Evolutionary conservation across 2,797 vertebrate genomes (phyloP).

Genomic region (Acropternis orthonyx): DNA sequence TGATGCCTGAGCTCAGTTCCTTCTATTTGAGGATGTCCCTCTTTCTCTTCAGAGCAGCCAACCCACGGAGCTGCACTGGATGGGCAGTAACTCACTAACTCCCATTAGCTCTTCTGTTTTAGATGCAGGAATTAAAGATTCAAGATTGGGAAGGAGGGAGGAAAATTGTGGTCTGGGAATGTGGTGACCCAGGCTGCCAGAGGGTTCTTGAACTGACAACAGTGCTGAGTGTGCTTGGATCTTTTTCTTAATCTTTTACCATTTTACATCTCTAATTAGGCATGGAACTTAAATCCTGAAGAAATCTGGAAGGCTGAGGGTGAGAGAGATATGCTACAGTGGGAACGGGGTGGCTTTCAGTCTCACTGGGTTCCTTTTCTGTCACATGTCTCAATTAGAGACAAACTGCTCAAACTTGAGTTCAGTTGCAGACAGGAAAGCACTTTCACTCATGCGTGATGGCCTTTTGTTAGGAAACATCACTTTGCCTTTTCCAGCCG

Average conservation of each 20-base stretch:
- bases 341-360: not conserved
- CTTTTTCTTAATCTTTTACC: not conserved
- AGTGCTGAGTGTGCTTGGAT: not conserved
- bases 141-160: not conserved
- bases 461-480: not conserved
- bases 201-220: not conserved
- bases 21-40: not conserved
- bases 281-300: not conserved
- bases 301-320: not conserved
- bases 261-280: not conserved
- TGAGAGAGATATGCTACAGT: not conserved
- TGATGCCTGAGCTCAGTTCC: not conserved
- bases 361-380: not conserved
- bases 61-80: not conserved
- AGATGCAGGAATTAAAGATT: not conserved
- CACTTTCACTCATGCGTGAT: fast-evolving
- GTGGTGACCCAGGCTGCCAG: not conserved
- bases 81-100: not conserved
- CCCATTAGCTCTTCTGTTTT: not conserved
- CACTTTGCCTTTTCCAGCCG: not conserved
- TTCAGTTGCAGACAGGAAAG: not conserved
- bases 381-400: not conserved
- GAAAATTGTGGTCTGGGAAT: not conserved
- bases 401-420: not conserved
- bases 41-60: not conserved